Conservation (phyloP, 1,140 invertebrate genomes). For the Campoletis sonorensis region DNA sequence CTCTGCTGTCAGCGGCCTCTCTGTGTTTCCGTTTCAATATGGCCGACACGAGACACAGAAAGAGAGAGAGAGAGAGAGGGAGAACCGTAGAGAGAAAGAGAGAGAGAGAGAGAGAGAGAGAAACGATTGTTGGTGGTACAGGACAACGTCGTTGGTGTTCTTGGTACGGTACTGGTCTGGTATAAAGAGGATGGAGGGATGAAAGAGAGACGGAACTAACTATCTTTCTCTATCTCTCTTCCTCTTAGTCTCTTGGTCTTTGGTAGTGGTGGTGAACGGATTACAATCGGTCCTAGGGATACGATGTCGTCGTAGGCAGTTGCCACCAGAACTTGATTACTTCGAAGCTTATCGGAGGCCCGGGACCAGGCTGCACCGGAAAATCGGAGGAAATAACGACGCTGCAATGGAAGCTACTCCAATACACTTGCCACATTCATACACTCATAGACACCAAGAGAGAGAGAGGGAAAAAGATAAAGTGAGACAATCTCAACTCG, state of each 20-base stretch:
- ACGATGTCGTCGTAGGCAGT: conserved; percentile 60
- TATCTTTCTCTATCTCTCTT: neutral
- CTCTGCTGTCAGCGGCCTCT: conserved; percentile 70
- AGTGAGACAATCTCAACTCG: neutral
- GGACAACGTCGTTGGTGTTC: neutral
- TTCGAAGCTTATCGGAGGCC: conserved; percentile 62
- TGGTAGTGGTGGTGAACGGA: conserved; percentile 47
- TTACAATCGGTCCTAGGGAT: conserved; percentile 60
- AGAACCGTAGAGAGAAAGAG: neutral
- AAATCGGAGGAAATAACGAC: conserved; percentile 49
- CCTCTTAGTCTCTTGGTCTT: conserved; percentile 6
- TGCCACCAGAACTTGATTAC: conserved; percentile 67
- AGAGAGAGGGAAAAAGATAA: neutral
- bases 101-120: neutral
- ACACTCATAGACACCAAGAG: neutral
- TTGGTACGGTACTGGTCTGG: neutral
- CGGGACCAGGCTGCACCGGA: conserved; percentile 42
- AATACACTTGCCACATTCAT: neutral
- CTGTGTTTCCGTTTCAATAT: conserved; percentile 73
- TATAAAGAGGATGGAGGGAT: conserved; percentile 15
- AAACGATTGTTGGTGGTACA: neutral
- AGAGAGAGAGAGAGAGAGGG: neutral
- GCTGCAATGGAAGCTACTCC: conserved; percentile 24
- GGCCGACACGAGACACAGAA: conserved; percentile 49
- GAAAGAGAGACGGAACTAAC: neutral